Evolutionary conservation across 1,140 invertebrate genomes (phyloP).

Genomic region (Apocrypta bakeri): DNA sequence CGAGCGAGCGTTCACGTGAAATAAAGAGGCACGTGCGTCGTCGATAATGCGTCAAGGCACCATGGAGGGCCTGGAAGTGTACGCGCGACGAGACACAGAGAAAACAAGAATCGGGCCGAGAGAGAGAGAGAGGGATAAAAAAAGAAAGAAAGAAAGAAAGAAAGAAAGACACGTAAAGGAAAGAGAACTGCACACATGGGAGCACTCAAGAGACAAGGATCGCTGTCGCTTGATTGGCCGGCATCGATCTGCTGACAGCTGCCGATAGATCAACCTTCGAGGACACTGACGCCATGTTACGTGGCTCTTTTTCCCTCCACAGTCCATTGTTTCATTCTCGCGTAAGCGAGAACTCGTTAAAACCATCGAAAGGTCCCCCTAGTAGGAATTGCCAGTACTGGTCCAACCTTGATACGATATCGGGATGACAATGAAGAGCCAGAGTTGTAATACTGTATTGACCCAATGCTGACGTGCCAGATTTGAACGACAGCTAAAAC

Average conservation of each 20-base stretch:
- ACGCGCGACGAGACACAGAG: neutral
- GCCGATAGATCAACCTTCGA: conserved; percentile 39
- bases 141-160: neutral
- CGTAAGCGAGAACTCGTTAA: neutral
- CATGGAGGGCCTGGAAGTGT: neutral
- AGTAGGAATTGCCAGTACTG: too few species aligned
- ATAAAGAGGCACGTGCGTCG: conserved; percentile 47
- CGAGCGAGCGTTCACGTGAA: conserved; percentile 17
- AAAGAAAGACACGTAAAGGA: conserved; percentile 4
- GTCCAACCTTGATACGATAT: too few species aligned
- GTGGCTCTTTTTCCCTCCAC: neutral
- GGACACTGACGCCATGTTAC: conserved; percentile 3
- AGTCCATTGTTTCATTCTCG: neutral
- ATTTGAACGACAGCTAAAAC: too few species aligned
- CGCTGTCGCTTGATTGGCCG: conserved; percentile 58
- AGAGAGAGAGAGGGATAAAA: neutral
- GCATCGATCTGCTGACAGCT: conserved; percentile 34
- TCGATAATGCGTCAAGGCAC: conserved; percentile 35
- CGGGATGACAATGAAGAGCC: too few species aligned
- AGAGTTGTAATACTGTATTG: too few species aligned
- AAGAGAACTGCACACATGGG: neutral
- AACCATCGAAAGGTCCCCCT: too few species aligned
- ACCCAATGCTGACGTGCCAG: too few species aligned
- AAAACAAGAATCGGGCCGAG: neutral
- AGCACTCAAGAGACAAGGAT: neutral